Conservation (phyloP, 2,888 invertebrate genomes). For the Diplolepis rosae region DNA sequence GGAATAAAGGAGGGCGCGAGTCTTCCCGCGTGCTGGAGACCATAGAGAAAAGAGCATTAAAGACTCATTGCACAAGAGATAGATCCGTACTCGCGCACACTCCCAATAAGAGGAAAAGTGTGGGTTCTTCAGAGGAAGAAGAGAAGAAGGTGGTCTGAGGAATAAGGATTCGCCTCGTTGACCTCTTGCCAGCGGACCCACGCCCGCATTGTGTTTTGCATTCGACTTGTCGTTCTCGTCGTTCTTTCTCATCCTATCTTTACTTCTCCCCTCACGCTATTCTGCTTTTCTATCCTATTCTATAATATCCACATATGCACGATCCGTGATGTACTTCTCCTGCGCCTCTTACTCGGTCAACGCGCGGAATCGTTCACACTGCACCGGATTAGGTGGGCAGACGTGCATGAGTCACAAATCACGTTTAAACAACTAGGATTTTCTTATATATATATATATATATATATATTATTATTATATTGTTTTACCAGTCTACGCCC, state of each 20-base stretch:
- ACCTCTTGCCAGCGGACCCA: conserved; percentile 59
- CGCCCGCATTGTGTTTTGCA: conserved; percentile 68
- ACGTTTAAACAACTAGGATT: conserved; percentile 60
- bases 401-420: conserved; percentile 63
- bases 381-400: conserved; percentile 69
- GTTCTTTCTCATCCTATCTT: conserved; percentile 53
- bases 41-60: conserved; percentile 46
- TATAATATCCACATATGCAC: too few species aligned
- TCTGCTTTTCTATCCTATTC: conserved; percentile 1
- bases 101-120: conserved; percentile 60
- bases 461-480: conserved; percentile 18
- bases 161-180: conserved; percentile 5
- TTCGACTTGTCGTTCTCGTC: conserved; percentile 63
- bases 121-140: conserved; percentile 37
- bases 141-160: conserved; percentile 27
- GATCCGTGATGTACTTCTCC: not conserved
- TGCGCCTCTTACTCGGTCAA: conserved; percentile 21
- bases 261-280: conserved; percentile 39
- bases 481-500: conserved; percentile 28
- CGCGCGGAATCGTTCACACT: conserved; percentile 48
- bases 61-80: conserved; percentile 56
- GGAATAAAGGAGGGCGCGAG: conserved; percentile 62
- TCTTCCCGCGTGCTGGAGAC: conserved; percentile 53
- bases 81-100: conserved; percentile 42
- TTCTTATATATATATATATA: conserved; percentile 53